phyloP scores from a whole-genome alignment of 2,888 invertebrate species.

The Scrobipalpa atriplicella region DNA sequence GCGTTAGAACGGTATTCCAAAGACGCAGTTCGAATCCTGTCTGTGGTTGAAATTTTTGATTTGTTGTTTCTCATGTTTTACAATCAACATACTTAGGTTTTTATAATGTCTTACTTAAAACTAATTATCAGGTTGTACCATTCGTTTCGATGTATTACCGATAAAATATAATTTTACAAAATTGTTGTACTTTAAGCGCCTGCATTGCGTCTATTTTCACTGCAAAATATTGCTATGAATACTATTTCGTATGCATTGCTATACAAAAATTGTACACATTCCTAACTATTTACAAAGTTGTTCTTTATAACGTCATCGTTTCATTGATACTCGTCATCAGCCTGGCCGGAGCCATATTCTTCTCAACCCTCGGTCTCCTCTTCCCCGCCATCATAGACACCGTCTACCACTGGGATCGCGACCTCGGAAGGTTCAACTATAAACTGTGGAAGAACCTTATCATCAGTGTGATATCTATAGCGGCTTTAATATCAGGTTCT shows the following conservation, averaged over 20 bases:
- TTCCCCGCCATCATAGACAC: slow-evolving; percentile 89
- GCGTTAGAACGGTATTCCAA: too few species aligned
- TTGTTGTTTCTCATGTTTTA: too few species aligned
- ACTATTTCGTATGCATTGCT: background rate
- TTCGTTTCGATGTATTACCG: too few species aligned
- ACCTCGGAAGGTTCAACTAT: slow-evolving; percentile 85
- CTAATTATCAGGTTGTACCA: too few species aligned
- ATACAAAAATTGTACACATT: background rate
- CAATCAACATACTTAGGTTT: too few species aligned
- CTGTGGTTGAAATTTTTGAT: too few species aligned
- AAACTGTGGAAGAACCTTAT: slow-evolving; percentile 85
- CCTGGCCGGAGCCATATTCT: slow-evolving; percentile 91
- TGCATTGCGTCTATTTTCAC: too few species aligned
- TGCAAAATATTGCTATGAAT: background rate
- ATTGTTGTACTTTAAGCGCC: too few species aligned
- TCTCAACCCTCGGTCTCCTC: slow-evolving; percentile 88
- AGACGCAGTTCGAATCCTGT: too few species aligned
- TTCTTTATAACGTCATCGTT: slow-evolving; percentile 28
- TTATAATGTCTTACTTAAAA: too few species aligned
- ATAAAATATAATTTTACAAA: too few species aligned
- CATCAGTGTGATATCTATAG: slow-evolving; percentile 57
- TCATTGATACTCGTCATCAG: slow-evolving; percentile 88
- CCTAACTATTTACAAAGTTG: background rate
- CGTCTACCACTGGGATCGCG: slow-evolving; percentile 86
- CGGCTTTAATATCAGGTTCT: slow-evolving; percentile 67